Evolutionary conservation across 35 echinoderm and acorn worm genomes (phyloP).

Genomic region (Diadema setosum): DNA sequence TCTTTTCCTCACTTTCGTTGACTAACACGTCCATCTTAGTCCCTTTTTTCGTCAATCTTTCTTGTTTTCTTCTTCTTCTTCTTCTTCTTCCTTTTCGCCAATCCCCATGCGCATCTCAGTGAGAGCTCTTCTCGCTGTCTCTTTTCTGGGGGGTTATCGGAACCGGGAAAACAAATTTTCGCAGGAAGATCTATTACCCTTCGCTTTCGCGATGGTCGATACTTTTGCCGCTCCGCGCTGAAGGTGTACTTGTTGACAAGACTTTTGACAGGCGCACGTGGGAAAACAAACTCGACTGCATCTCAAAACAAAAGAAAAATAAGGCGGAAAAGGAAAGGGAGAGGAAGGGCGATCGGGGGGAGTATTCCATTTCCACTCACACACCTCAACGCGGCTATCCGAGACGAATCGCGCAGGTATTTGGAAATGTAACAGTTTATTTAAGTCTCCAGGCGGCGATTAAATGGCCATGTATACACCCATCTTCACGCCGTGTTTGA

Average conservation of each 20-base stretch:
- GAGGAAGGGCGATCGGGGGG: too few relatives aligned
- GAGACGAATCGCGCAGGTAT: background rate
- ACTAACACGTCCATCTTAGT: too few relatives aligned
- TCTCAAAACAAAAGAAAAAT: too few relatives aligned
- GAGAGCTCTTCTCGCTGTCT: too few relatives aligned
- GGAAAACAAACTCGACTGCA: background rate
- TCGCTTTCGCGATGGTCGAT: background rate
- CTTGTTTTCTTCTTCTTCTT: background rate
- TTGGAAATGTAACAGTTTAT: conserved; percentile 3
- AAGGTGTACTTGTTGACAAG: background rate
- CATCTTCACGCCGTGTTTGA: background rate
- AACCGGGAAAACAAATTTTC: background rate
- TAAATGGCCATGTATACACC: background rate
- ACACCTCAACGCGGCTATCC: background rate
- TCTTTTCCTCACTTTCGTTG: too few relatives aligned
- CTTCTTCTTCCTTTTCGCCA: background rate
- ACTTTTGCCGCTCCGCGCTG: too few relatives aligned
- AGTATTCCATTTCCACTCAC: background rate
- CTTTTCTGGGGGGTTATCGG: too few relatives aligned
- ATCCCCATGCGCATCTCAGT: background rate
- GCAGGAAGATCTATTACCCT: background rate
- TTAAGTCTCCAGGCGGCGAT: background rate
- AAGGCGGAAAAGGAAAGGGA: too few relatives aligned
- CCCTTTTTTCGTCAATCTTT: background rate
- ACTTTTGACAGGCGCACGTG: background rate